Evolutionary conservation across 1,140 invertebrate species (phyloP), one percentile per base, ranked within the genome.

Genomic region (Kradibia gibbosae): DNA sequence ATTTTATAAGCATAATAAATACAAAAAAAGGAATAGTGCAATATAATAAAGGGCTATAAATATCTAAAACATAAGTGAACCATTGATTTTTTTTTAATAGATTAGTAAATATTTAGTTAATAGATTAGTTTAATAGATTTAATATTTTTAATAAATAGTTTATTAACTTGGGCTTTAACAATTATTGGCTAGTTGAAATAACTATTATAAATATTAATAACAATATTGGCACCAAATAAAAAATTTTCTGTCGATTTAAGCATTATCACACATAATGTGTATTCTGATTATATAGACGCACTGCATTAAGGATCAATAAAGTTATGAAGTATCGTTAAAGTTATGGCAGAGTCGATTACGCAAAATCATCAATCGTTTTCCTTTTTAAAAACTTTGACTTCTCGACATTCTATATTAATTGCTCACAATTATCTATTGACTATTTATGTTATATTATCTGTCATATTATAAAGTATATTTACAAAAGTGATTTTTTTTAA

Each of bases 251-350:
- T 50, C 28, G 36, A 0, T 13, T 45, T 76, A 76, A 73, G 57
- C 0, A 71, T 39, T 34, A 45, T 81, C 28, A 70, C 45, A 73
- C 73, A 45, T 77, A 76, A 67, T 53, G 75, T 53, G 71, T 75
- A 53, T 53, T 79, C 77, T 83, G 82, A 83, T 83, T 83, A 73
- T 48, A 79, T 53, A 72, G 50, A 22, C 71, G 65, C 48, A 71
- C 36, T 83, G 77, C 53, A 83, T 77, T 83, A 77, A 83, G 73
- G 75, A 71, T 71, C 76, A 79, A 73, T 79, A 79, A 83, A 76
- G 81, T 79, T 74, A 78, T 82, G 74, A 82, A 67, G 76, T 55
- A 82, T 74, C 77, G 67, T 74, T 74, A 73, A 78, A 82, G 71
- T 82, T 75, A 78, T 82, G 48, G 71, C 36, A 82, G 39, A 70